These are phyloP conservation scores for Ditylenchus dipsaci DNA, from an alignment of 1,140 invertebrate genomes.

Conservation along the genomic window DNA sequence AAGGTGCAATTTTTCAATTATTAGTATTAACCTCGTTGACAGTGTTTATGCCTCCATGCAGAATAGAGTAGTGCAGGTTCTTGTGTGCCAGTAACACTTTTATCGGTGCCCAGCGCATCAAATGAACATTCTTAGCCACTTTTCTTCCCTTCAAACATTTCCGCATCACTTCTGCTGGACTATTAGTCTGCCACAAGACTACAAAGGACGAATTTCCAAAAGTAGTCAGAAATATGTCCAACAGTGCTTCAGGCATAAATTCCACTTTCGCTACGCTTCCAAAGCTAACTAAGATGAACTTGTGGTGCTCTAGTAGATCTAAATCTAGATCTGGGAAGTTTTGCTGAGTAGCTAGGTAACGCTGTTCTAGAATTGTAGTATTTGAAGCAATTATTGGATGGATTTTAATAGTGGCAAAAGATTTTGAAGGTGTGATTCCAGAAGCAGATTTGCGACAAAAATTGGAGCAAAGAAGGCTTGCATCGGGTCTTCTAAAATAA, in stretches of 20 bases:
- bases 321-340: slow-evolving; percentile 44
- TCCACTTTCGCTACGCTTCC: slow-evolving; percentile 51
- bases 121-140: slow-evolving; percentile 11
- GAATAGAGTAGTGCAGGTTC: slow-evolving; percentile 44
- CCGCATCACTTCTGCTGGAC: neutral
- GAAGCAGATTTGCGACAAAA: too few species aligned
- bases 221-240: slow-evolving; percentile 35
- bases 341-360: slow-evolving; percentile 19
- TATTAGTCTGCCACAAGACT: slow-evolving; percentile 53
- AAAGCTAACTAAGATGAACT: slow-evolving; percentile 49
- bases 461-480: too few species aligned
- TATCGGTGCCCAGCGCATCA: slow-evolving; percentile 49
- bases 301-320: slow-evolving; percentile 29
- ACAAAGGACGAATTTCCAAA: slow-evolving; percentile 31
- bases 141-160: slow-evolving; percentile 15
- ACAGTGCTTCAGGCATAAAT: slow-evolving; percentile 42
- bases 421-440: too few species aligned
- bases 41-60: slow-evolving; percentile 54
- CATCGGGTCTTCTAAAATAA: too few species aligned
- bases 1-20: too few species aligned
- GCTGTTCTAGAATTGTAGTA: neutral
- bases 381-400: neutral
- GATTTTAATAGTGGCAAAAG: too few species aligned
- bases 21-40: slow-evolving; percentile 36
- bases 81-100: slow-evolving; percentile 50